These are phyloP conservation scores for Cuniculus paca DNA, from an alignment of 2,797 vertebrate species.

Conservation along the genomic window DNA sequence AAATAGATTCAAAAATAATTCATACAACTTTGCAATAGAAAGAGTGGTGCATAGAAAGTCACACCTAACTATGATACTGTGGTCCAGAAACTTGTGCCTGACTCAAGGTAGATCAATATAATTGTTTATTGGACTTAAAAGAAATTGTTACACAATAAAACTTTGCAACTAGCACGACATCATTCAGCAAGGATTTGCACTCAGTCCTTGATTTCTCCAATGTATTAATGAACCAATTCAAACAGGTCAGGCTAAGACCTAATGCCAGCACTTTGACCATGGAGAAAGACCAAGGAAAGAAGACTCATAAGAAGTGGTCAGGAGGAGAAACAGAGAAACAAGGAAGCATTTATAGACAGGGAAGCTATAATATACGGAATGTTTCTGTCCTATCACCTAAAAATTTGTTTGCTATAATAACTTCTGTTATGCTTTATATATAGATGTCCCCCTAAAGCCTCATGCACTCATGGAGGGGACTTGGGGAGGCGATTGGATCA, in stretches of 20 bases:
- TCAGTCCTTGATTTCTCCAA: neutral
- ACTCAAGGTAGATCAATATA: neutral
- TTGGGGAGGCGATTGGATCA: neutral
- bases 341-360: neutral
- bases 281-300: neutral
- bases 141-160: neutral
- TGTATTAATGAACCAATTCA: neutral
- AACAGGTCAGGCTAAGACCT: neutral
- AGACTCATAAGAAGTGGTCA: neutral
- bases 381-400: neutral
- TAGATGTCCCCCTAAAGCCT: neutral
- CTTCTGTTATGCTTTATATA: neutral
- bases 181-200: neutral
- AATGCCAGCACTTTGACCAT: fast-evolving
- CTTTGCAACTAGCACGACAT: fast-evolving
- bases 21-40: neutral
- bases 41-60: neutral
- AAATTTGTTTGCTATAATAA: neutral
- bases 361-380: neutral
- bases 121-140: neutral
- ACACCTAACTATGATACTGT: neutral
- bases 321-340: neutral
- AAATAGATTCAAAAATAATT: neutral
- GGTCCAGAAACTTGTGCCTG: neutral
- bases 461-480: neutral